Conservation (phyloP, 1,140 invertebrate species). For the Drosophila nikananu region DNA sequence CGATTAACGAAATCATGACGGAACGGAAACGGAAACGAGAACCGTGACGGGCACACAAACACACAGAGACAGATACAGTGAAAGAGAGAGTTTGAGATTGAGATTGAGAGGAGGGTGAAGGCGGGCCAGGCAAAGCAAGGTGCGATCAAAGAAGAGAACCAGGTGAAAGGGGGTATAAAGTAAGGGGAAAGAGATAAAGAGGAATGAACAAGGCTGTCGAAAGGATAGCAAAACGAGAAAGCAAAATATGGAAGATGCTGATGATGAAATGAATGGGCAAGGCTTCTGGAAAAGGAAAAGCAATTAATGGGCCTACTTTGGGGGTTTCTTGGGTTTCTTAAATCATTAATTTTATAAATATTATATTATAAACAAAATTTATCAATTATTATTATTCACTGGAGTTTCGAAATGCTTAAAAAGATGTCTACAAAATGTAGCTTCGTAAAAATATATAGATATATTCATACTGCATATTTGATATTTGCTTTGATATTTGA, state of each 20-base stretch:
- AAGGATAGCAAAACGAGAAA: conserved; percentile 4
- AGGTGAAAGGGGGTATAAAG: background rate
- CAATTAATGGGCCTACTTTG: background rate
- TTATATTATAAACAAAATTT: background rate
- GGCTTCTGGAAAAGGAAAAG: background rate
- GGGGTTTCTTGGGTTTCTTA: too few relatives aligned
- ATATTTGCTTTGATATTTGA: too few relatives aligned
- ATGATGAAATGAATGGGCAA: conserved; percentile 12
- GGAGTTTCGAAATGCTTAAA: too few relatives aligned
- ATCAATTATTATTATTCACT: background rate
- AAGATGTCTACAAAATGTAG: too few relatives aligned
- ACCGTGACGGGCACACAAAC: conserved; percentile 50
- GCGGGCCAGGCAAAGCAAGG: conserved; percentile 29
- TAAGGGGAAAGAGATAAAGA: background rate
- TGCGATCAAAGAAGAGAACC: conserved; percentile 14
- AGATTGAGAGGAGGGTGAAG: conserved; percentile 1
- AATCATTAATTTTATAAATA: background rate
- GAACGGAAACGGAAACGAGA: conserved; percentile 42
- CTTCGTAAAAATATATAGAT: too few relatives aligned
- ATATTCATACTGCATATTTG: too few relatives aligned
- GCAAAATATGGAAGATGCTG: background rate
- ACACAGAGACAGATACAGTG: conserved; percentile 28
- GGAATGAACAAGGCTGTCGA: background rate
- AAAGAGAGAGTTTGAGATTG: conserved; percentile 1
- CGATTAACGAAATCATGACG: conserved; percentile 67